Conservation (phyloP, 1,140 invertebrate genomes). For the Zaprionus lachaisei region DNA sequence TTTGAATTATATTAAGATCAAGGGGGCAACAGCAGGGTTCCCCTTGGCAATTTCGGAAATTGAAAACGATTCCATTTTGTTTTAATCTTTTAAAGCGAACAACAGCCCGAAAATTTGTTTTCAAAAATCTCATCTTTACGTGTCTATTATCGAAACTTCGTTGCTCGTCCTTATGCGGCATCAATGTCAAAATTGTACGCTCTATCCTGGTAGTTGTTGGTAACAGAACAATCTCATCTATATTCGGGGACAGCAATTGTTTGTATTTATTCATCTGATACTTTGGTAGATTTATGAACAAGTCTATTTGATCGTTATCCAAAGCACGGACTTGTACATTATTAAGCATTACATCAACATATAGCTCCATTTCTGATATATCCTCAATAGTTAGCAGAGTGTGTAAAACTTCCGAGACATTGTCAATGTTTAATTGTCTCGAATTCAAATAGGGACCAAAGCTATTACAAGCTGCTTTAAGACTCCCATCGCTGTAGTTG, state of each 20-base stretch:
- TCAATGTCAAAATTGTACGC: slow-evolving; percentile 23
- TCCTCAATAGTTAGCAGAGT: slow-evolving; percentile 9
- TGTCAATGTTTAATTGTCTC: slow-evolving; percentile 2
- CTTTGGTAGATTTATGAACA: not conserved
- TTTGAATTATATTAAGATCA: not conserved
- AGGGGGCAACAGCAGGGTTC: slow-evolving; percentile 1
- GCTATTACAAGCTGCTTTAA: not conserved
- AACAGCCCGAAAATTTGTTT: not conserved
- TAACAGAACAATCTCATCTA: slow-evolving; percentile 7
- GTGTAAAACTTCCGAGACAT: not conserved
- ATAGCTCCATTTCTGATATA: not conserved
- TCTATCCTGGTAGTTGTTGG: not conserved
- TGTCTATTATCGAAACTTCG: too few relatives aligned
- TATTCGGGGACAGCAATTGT: not conserved
- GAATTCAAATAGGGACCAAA: not conserved
- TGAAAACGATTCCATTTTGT: slow-evolving; percentile 19
- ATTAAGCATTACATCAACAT: not conserved
- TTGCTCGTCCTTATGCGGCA: not conserved
- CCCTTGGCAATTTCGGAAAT: slow-evolving; percentile 39
- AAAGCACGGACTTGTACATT: not conserved
- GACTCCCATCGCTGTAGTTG: slow-evolving; percentile 4
- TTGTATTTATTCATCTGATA: not conserved
- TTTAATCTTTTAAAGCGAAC: not conserved
- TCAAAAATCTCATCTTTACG: too few relatives aligned
- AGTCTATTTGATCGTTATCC: not conserved